phyloP scores from a whole-genome alignment of 2,113 vertebrate genomes.

The Oophaga pumilio region DNA sequence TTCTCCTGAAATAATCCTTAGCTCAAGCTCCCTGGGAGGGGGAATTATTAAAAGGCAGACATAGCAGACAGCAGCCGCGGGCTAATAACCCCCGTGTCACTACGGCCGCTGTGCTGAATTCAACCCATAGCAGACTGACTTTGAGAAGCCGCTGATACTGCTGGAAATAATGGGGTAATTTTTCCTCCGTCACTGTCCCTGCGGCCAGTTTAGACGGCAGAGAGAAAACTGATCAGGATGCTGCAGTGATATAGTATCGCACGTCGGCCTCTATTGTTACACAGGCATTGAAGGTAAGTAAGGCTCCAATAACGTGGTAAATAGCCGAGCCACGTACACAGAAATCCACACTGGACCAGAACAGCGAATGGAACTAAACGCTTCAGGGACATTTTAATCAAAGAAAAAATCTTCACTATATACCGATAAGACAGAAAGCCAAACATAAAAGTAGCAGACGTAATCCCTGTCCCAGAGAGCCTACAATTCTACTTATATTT shows the following conservation, averaged over 20 bases:
- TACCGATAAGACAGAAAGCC: constrained; percentile 14
- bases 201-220: constrained; percentile 34
- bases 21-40: constrained; percentile 42
- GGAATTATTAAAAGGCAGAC: constrained; percentile 57
- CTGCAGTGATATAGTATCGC: constrained; percentile 42
- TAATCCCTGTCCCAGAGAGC: constrained; percentile 20
- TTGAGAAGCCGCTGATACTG: constrained; percentile 47
- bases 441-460: constrained; percentile 34
- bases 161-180: constrained; percentile 51
- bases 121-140: constrained; percentile 48
- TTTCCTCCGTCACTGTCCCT: constrained; percentile 38
- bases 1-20: constrained; percentile 50
- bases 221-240: constrained; percentile 41
- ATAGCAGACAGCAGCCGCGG: constrained; percentile 50
- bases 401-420: constrained; percentile 26
- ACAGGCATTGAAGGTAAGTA: constrained; percentile 3
- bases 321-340: constrained; percentile 25
- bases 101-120: constrained; percentile 46
- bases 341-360: not conserved
- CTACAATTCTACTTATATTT: constrained; percentile 24
- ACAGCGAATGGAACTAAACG: constrained; percentile 24
- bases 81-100: constrained; percentile 56
- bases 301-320: constrained; percentile 42
- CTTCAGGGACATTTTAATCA: constrained; percentile 34
- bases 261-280: constrained; percentile 36